Evolutionary conservation across 2,797 vertebrate species (phyloP), one percentile per base, ranked within the genome.

Genomic region (Diplodus sargus): DNA sequence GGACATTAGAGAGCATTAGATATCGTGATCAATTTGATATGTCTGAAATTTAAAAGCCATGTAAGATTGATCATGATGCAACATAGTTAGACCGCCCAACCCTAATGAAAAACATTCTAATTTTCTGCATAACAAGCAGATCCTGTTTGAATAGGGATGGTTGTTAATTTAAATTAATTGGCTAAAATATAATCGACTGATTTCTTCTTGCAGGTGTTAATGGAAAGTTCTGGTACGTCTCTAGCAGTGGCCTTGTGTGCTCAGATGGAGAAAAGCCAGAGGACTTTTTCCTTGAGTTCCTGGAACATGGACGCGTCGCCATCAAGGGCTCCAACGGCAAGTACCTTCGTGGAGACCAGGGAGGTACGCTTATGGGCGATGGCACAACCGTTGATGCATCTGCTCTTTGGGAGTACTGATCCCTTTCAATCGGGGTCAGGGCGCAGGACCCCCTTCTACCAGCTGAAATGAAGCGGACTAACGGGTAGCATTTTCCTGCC

Each of bases 251-350:
- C 62, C 91, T 96, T 0, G 96, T 99, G 83, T 96, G 96, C 92
- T 95, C 96, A 2, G 97, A 99, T 0, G 97, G 97, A 43, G 97
- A 98, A 53, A 95, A 95, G 70, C 93, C 97, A 0, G 98, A 99
- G 82, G 96, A 99, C 72, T 99, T 99, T 94, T 96, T 97, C 89
- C 94, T 99, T 0, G 97, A 99, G 93, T 97, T 99, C 84, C 92
- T 95, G 45, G 97, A 96, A 85, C 96, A 96, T 3, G 97, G 97
- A 70, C 96, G 96, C 0, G 71, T 98, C 42, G 97, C 96, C 81
- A 97, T 99, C 90, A 97, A 97, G 68, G 93, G 94, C 48, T 96
- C 96, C 76, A 96, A 96, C 0, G 96, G 95, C 71, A 96, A 96
- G 90, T 99, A 99, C 90, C 95, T 99, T 57, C 95, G 97, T 0